Evolutionary conservation across 2,888 invertebrate genomes (phyloP).

Genomic region (Lasioglossum calceatum): DNA sequence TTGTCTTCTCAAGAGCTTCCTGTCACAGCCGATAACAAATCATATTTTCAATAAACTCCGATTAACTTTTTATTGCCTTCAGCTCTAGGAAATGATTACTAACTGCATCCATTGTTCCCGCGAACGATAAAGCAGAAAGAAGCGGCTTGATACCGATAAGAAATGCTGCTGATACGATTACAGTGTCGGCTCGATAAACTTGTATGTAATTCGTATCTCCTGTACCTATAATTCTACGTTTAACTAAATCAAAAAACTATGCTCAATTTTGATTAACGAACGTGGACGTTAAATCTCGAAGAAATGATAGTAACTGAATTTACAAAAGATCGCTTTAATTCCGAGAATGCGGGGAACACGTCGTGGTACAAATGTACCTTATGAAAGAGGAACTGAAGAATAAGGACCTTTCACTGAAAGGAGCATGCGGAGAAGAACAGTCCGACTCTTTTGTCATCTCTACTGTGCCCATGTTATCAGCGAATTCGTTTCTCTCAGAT

Average conservation of each 20-base stretch:
- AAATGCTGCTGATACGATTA: neutral
- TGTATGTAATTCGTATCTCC: neutral
- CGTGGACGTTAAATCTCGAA: neutral
- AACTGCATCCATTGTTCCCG: neutral
- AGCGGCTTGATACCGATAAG: neutral
- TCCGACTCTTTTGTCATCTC: neutral
- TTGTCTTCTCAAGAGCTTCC: neutral
- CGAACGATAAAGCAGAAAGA: neutral
- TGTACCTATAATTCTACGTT: too few species aligned
- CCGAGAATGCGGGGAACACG: neutral
- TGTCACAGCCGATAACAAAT: neutral
- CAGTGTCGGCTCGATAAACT: neutral
- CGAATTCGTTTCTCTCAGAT: neutral
- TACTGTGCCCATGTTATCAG: neutral
- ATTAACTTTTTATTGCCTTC: neutral
- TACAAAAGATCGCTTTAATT: neutral
- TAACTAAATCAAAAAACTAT: neutral
- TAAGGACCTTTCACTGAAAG: neutral
- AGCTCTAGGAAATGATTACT: neutral
- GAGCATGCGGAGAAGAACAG: neutral
- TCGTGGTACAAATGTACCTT: neutral
- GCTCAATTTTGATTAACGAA: neutral
- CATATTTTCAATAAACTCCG: neutral
- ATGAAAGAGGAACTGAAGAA: neutral
- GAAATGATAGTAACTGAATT: neutral